Conservation (phyloP, 2,113 vertebrate species). For the Heterocephalus glaber region DNA sequence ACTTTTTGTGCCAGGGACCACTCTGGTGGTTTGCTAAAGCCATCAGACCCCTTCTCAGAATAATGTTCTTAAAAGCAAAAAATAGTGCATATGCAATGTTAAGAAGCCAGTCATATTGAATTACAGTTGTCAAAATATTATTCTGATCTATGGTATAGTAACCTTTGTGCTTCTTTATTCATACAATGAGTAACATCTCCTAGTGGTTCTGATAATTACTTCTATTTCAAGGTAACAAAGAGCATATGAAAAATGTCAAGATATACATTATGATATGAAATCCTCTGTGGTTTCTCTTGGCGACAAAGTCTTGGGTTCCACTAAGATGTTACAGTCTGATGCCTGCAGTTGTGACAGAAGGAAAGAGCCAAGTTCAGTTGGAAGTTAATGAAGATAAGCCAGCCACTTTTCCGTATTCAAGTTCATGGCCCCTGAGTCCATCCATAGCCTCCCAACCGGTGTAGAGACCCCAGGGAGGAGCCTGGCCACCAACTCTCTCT, state of each 20-base stretch:
- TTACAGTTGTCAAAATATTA: constrained; percentile 27
- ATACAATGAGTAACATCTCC: neutral
- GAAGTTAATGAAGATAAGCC: neutral
- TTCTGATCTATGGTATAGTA: neutral
- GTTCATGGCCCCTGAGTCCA: neutral
- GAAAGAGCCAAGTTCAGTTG: rapidly evolving
- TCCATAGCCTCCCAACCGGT: neutral
- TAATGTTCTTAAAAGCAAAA: neutral
- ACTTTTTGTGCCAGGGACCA: too few relatives aligned
- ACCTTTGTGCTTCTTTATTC: neutral
- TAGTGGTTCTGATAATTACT: neutral
- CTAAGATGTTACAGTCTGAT: too few relatives aligned
- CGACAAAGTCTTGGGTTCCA: neutral
- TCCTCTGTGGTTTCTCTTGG: neutral
- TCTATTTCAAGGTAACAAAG: neutral
- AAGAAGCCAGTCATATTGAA: neutral
- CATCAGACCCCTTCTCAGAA: neutral
- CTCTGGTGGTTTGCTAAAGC: neutral
- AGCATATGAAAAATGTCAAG: constrained; percentile 10
- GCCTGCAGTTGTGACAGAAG: rapidly evolving
- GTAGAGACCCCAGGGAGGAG: rapidly evolving
- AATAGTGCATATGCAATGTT: neutral
- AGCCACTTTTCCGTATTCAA: neutral
- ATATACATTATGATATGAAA: neutral
- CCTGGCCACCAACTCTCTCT: neutral